Evolutionary conservation across 2,797 vertebrate genomes (phyloP).

Genomic region (Enoplosus armatus): DNA sequence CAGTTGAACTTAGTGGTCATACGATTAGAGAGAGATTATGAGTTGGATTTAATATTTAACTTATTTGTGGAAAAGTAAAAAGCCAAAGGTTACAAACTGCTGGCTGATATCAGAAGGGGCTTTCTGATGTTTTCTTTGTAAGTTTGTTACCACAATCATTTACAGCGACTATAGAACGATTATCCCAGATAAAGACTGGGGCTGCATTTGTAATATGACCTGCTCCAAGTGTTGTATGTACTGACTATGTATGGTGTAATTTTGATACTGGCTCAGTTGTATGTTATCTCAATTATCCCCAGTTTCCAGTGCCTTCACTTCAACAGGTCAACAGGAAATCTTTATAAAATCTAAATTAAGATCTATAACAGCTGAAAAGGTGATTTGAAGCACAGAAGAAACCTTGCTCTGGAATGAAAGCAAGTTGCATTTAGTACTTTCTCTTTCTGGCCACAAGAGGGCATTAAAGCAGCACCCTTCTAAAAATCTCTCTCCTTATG

Average conservation of each 20-base stretch:
- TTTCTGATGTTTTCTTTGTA: neutral
- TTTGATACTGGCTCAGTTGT: neutral
- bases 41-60: neutral
- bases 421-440: neutral
- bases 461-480: conserved; percentile 2
- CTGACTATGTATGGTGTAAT: neutral
- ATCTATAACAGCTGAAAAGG: neutral
- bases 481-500: neutral
- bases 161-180: neutral
- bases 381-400: neutral
- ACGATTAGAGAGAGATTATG: neutral
- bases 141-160: neutral
- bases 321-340: neutral
- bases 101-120: neutral
- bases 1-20: too few species aligned
- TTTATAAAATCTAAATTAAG: neutral
- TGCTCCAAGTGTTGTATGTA: neutral
- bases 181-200: neutral
- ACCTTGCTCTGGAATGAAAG: neutral
- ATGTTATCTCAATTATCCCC: neutral
- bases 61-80: neutral
- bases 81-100: neutral
- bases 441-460: conserved; percentile 46
- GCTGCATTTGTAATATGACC: neutral
- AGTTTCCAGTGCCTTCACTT: rapidly evolving